Evolutionary conservation across 2,797 vertebrate species (phyloP).

Genomic region (Chaetodon trifasciatus): DNA sequence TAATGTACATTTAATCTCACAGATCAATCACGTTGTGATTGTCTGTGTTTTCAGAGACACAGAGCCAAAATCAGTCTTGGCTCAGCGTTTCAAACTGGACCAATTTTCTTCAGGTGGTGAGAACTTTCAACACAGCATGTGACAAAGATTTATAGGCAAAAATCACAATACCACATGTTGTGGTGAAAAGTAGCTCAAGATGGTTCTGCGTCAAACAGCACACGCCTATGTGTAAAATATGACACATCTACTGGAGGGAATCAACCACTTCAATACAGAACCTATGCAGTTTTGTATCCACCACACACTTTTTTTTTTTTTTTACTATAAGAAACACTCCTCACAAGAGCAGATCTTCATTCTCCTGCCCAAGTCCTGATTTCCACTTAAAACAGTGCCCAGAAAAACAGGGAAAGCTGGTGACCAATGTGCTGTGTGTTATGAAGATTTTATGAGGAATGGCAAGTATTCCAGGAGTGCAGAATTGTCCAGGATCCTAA

Average conservation of each 20-base stretch:
- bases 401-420: conserved; percentile 26
- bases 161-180: conserved; percentile 64
- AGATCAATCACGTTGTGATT: conserved; percentile 19
- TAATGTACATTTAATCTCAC: conserved; percentile 31
- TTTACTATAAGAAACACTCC: conserved; percentile 17
- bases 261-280: conserved; percentile 22
- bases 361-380: conserved; percentile 13
- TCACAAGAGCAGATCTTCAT: neutral
- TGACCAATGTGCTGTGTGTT: conserved; percentile 21
- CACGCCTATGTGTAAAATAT: conserved; percentile 44
- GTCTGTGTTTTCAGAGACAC: conserved; percentile 12
- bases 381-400: conserved; percentile 21
- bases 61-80: conserved; percentile 13
- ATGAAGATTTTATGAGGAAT: conserved; percentile 35
- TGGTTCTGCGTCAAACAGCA: conserved; percentile 48
- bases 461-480: conserved; percentile 19
- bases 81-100: conserved; percentile 25
- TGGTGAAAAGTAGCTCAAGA: conserved; percentile 57
- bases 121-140: conserved; percentile 50
- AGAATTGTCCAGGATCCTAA: conserved; percentile 32
- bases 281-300: neutral
- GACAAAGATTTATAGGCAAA: conserved; percentile 57
- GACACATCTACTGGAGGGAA: conserved; percentile 21
- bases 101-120: conserved; percentile 48
- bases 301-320: conserved; percentile 18